Base-by-base conservation (phyloP, 2,888 invertebrate species). In the Cylloceria caligata region DNA sequence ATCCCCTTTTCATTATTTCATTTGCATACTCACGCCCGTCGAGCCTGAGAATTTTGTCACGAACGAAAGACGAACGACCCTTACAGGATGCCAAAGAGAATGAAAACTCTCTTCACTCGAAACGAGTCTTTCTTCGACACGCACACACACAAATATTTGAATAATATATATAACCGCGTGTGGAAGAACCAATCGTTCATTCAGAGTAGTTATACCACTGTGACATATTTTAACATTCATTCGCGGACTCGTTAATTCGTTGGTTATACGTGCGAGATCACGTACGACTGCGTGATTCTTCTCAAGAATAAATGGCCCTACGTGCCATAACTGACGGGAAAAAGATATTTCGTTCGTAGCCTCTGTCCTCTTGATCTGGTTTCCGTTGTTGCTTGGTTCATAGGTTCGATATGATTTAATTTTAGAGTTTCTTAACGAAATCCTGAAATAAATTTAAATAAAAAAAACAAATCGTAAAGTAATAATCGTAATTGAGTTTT, bases 1-100 rank as follows among this genome's bases (percentile, higher is more conserved):
- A 52, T 69, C 68, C 65, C 73, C 80, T 71, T 49, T 60, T 62
- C 75, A 57, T 77, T 84, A 27, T 34, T 79, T 79, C 76, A 90
- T 90, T 90, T 90, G 89, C 90, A 90, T 90, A 89, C 84, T 85
- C 86, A 84, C 87, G 86, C 87, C 77, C 80, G 83, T 30, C 85
- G 80, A 79, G 85, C 81, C 77, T 81, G 81, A 81, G 80, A 83
- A 81, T 64, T 72, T 65, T 45, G 52, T 47, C 71, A 42, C 30
- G 68, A 65, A 80, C 45, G 65, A 39, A 76, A 72, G 80, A 64
- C 55, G 65, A 52, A 52, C 47, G 16, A 77, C 77, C 73, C 73
- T 73, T 65, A 64, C 19, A 55, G 47, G 67, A 52, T n/a, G 36
- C 71, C 39, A 57, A 74, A 83, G 65, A 65, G 77, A 76, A 83